Base-by-base conservation (phyloP, 2,888 invertebrate genomes). In the Torymus aiolomorphi region DNA sequence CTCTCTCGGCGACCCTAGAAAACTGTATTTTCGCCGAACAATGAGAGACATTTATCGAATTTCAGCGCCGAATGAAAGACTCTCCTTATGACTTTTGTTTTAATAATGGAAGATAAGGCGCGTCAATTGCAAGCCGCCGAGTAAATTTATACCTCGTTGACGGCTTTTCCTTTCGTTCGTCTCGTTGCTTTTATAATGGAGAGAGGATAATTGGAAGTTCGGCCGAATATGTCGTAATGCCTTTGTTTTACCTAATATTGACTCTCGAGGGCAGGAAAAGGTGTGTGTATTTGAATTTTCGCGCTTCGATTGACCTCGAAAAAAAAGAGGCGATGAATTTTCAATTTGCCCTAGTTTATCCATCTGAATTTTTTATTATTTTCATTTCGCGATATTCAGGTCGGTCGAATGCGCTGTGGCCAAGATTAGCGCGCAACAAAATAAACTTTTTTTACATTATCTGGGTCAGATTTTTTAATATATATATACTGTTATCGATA, bases 21-120 rank as follows among this genome's bases (percentile, higher is more conserved):
- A 76, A 70, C 69, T 63, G 42, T 62, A 62, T 70, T 62, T 70
- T 63, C 20, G 24, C 56, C 63, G 49, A 56, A 70, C 76, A 63
- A 76, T 76, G 51, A 76, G 63, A 61, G 76, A 52, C 69, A 49
- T 54, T 76, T 69, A 69, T 76, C 69, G 69, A 76, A 61, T 76
- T 76, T 73, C 54, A 73, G 24, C 1, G 31, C 49, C 11, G 49
- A 73, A 62, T 51, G 52, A 65, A 51, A 65, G 54, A 1, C 52
- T 73, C 63, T 63, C 52, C 54, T 54, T 63, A 54, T 42, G 73
- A 65, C 56, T 66, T 73, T 74, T 24, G 67, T 56, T 67, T 75
- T 59, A 75, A 66, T 75, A 61, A 67, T 73, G 42, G 54, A 73
- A 63, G 31, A 56, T 73, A 63, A 63, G 42, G 16, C 11, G 13